Conservation (phyloP, 2,797 vertebrate species). For the Enteromius paludinosus region DNA sequence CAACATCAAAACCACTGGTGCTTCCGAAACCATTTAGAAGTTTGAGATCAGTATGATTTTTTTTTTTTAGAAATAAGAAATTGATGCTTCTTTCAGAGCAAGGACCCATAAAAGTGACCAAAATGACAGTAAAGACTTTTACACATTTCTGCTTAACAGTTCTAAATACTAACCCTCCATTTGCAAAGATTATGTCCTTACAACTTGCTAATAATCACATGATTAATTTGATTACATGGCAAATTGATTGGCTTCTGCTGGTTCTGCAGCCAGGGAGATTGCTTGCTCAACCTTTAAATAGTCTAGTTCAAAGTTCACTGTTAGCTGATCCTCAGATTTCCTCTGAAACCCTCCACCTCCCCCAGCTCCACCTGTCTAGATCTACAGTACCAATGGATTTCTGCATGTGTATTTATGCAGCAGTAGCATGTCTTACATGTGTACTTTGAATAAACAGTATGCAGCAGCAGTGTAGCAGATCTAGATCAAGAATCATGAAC, state of each 20-base stretch:
- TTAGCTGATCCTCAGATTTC: neutral
- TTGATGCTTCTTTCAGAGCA: neutral
- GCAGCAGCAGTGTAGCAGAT: neutral
- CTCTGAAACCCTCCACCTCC: neutral
- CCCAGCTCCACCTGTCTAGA: conserved; percentile 1
- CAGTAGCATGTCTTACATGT: neutral
- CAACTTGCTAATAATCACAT: neutral
- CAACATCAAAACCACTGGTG: neutral
- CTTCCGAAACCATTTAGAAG: neutral
- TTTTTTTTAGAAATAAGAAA: neutral
- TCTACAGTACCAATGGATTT: neutral
- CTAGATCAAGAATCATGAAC: neutral
- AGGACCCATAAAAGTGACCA: neutral
- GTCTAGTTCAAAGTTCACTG: neutral
- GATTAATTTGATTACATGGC: neutral
- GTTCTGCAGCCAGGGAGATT: neutral
- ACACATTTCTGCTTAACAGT: neutral
- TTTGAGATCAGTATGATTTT: neutral
- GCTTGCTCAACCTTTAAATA: neutral
- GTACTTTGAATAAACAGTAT: neutral
- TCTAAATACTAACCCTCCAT: neutral
- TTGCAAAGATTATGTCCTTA: neutral
- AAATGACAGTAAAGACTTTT: neutral
- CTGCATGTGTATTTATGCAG: neutral
- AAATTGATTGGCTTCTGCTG: neutral